Evolutionary conservation across 2,888 invertebrate species (phyloP), one percentile per base, ranked within the genome.

Genomic region (Apocheima hispidaria): DNA sequence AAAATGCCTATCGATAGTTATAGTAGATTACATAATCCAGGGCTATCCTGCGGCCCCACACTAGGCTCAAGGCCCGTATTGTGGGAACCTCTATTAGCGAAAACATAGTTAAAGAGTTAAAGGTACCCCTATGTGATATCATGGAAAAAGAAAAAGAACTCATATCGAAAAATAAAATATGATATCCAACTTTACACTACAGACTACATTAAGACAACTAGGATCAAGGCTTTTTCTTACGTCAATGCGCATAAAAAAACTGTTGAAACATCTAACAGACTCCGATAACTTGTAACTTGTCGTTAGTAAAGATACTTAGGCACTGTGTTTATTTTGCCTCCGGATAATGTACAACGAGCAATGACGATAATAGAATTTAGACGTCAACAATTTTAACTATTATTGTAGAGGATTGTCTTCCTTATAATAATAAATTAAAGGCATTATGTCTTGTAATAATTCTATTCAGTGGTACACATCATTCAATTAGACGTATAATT

Each of bases 221-320:
- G 23, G 7, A 48, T 21, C 49, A 49, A 49, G 49, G 49, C 14
- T 35, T n/a, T 14, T 49, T 49, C 35, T 49, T 49, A 35, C 49
- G 49, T 49, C 49, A 49, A 7, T 23, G n/a, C 36, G 4, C n/a
- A 23, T 35, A 33, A 48, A 46, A 46, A 28, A 7, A 4, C 2
- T 16, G 9, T 28, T 4, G 12, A 33, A 4, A 35, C 35, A n/a
- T 35, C n/a, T 10, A 28, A 23, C 23, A 23, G 12, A 3, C 9
- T 12, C 21, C 12, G 14, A 6, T 36, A 36, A 36, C 6, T n/a
- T n/a, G 10, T 18, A 18, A 38, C 18, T 38, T 18, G 3, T 38
- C 10, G 3, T 12, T 33, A 1, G 9, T n/a, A n/a, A 36, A n/a
- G n/a, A n/a, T n/a, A 36, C 4, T 5, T 36, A 16, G n/a, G 7